A percentile compares a stretch with the other conserved stretches of the same genome.
phyloP scores from a whole-genome alignment of 1,140 invertebrate genomes.

The Drosophila ohnishii region DNA sequence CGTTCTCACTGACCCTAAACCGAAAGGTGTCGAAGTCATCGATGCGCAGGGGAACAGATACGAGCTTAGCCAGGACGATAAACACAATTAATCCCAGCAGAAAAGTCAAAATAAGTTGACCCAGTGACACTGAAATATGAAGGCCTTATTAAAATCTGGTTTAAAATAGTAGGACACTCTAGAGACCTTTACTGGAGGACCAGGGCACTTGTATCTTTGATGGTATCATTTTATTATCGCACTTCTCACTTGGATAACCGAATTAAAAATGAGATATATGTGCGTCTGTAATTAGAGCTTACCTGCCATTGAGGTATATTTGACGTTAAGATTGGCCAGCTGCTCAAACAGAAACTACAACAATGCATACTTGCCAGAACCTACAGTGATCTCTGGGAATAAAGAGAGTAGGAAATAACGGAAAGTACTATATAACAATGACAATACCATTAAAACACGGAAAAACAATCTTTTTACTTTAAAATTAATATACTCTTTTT shows the following conservation, averaged over 20 bases:
- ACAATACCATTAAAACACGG: not conserved
- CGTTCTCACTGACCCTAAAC: not conserved
- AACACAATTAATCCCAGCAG: slow-evolving; percentile 23
- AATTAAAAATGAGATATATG: slow-evolving; percentile 19
- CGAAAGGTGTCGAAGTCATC: slow-evolving; percentile 44
- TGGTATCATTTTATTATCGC: slow-evolving; percentile 20
- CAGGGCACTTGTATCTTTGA: slow-evolving; percentile 1
- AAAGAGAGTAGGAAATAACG: not conserved
- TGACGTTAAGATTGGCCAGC: slow-evolving; percentile 12
- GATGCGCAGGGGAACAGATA: slow-evolving; percentile 32
- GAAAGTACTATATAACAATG: too few relatives aligned
- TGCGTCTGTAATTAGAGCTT: not conserved
- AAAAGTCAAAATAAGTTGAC: slow-evolving; percentile 15
- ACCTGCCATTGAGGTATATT: not conserved
- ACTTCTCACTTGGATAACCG: slow-evolving; percentile 30
- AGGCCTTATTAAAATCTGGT: too few relatives aligned
- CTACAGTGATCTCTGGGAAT: slow-evolving; percentile 24
- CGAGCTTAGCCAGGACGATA: slow-evolving; percentile 18
- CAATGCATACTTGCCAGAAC: not conserved
- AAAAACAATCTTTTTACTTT: not conserved
- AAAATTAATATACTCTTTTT: not conserved
- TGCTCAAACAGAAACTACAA: slow-evolving; percentile 31
- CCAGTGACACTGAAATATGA: slow-evolving; percentile 14
- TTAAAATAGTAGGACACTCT: too few relatives aligned
- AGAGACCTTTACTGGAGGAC: slow-evolving; percentile 6